Base-by-base conservation (phyloP, 2,888 invertebrate genomes). In the Pristionchus fissidentatus region DNA sequence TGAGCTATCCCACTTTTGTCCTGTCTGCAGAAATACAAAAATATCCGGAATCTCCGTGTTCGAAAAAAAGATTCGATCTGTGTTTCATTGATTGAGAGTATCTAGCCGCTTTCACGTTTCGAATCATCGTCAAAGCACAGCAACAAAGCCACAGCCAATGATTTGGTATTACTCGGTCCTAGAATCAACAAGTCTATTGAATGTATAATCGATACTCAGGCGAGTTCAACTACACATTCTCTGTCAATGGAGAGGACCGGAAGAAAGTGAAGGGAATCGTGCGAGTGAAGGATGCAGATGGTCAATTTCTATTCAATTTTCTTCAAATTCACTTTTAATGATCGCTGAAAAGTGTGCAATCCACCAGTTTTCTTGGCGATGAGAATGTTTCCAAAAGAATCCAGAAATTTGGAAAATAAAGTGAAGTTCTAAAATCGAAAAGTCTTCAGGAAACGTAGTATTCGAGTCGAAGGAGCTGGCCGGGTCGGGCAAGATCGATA, bases 401-500 rank as follows among this genome's bases (percentile, higher is more conserved):
- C n/a, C n/a, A n/a, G n/a, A n/a, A n/a, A n/a, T n/a, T n/a, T n/a
- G n/a, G n/a, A n/a, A n/a, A n/a, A n/a, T n/a, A n/a, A n/a, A n/a
- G 62, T 60, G n/a, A 35, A 13, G 7, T 8, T 22, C 32, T 70
- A 32, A 19, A 43, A 38, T 73, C 26, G 38, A 55, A 26, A 29
- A 77, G 8, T 15, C 19, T 77, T 78, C 41, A 80, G 80, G 60
- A 0, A 80, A 80, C 26, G 55, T n/a, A 3, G 57, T 80, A 22
- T 80, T 80, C 60, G 60, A 57, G 41, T 80, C 80, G 15, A 49
- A 46, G 22, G 46, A 46, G 19, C 41, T 80, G 15, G 8, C 15
- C 0, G 62, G 43, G 2, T 26, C 13, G 22, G 88, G 86, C 15
- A 57, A 84, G 46, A 46, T 91, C 4, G 80, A 85, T 0, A 90